These are phyloP conservation scores for Meloidogyne hapla DNA, from an alignment of 1,140 invertebrate species.

Conservation along the genomic window DNA sequence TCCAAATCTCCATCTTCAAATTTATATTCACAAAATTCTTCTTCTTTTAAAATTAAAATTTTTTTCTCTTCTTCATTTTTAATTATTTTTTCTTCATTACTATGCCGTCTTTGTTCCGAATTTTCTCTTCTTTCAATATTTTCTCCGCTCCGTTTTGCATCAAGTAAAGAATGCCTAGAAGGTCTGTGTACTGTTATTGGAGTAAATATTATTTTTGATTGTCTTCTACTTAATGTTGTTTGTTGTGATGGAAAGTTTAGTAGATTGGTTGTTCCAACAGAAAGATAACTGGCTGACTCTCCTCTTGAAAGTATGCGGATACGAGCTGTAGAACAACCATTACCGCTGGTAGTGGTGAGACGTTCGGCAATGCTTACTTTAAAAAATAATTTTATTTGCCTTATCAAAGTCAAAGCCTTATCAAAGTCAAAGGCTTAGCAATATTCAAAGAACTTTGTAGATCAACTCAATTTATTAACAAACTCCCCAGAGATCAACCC, in stretches of 20 bases:
- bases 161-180: background rate
- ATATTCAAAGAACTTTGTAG: too few relatives aligned
- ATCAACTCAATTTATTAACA: too few relatives aligned
- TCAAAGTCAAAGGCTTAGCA: too few relatives aligned
- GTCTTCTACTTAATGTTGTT: background rate
- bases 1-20: background rate
- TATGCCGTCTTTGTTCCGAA: background rate
- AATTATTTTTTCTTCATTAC: background rate
- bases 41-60: background rate
- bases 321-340: conserved; percentile 8
- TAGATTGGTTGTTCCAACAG: conserved; percentile 11
- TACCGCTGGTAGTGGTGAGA: background rate
- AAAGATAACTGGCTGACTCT: conserved; percentile 18
- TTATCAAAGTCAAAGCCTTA: too few relatives aligned
- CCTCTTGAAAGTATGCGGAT: conserved; percentile 13
- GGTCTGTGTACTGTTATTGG: background rate
- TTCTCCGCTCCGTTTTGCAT: background rate
- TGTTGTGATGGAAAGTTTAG: background rate
- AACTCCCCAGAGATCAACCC: too few relatives aligned
- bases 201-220: conserved; percentile 1
- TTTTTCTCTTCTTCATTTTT: background rate
- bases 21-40: background rate
- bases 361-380: background rate
- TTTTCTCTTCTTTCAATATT: background rate
- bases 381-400: too few relatives aligned